phyloP scores from a whole-genome alignment of 1,140 invertebrate species.

The Drosophila insularis region DNA sequence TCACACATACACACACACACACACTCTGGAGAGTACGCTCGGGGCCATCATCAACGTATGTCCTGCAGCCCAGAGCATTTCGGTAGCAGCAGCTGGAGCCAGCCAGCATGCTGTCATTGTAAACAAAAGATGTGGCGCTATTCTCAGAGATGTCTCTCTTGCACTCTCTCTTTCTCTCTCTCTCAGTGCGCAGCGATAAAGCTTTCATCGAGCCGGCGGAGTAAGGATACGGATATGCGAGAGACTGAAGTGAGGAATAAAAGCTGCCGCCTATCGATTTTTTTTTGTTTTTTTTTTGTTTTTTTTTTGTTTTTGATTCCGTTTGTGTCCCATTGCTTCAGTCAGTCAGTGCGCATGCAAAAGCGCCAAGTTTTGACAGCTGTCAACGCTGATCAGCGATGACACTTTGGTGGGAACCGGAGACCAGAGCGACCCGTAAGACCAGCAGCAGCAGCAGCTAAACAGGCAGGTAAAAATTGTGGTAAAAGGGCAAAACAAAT shows the following conservation, averaged over 20 bases:
- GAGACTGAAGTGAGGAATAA: background rate
- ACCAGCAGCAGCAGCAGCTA: slow-evolving; percentile 23
- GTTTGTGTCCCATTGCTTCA: slow-evolving; percentile 11
- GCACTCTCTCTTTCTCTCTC: background rate
- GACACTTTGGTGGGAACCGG: slow-evolving; percentile 54
- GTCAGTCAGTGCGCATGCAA: slow-evolving; percentile 51
- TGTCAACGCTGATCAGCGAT: slow-evolving; percentile 67
- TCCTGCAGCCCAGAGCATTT: slow-evolving; percentile 63
- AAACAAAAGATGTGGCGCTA: slow-evolving; percentile 67
- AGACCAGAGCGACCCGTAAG: slow-evolving; percentile 4
- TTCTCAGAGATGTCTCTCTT: slow-evolving; percentile 40
- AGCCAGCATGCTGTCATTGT: slow-evolving; percentile 60
- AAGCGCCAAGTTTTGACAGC: slow-evolving; percentile 71
- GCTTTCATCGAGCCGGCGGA: slow-evolving; percentile 25
- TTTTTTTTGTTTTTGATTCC: slow-evolving; percentile 10
- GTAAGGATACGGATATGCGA: background rate
- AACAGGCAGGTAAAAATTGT: slow-evolving; percentile 18
- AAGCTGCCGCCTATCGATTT: slow-evolving; percentile 70
- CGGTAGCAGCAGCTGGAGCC: slow-evolving; percentile 33
- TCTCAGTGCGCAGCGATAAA: slow-evolving; percentile 57
- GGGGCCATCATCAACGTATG: slow-evolving; percentile 63
- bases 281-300: slow-evolving; percentile 14
- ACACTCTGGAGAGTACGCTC: slow-evolving; percentile 64
- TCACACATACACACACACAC: background rate
- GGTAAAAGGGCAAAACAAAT: slow-evolving; percentile 65